phyloP scores from a whole-genome alignment of 1,140 invertebrate species.

The Carcinoscorpius rotundicauda region DNA sequence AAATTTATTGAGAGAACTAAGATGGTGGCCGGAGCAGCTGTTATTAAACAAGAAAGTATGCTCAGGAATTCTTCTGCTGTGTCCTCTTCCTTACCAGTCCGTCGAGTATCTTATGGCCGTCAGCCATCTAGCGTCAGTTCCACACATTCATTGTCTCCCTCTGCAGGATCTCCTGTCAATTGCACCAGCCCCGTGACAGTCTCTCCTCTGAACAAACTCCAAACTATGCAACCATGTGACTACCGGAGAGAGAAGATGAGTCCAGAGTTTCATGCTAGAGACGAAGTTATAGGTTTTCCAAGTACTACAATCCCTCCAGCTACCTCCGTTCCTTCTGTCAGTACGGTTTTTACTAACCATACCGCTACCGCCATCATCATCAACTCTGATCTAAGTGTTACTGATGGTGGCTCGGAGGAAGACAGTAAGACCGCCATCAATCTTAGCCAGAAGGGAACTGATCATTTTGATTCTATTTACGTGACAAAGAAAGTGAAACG shows the following conservation, averaged over 20 bases:
- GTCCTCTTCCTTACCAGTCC: background rate
- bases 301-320: constrained; percentile 32
- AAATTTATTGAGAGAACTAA: constrained; percentile 40
- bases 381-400: constrained; percentile 18
- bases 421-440: constrained; percentile 20
- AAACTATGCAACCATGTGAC: constrained; percentile 91
- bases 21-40: constrained; percentile 20
- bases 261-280: constrained; percentile 46
- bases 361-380: constrained; percentile 35
- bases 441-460: constrained; percentile 19
- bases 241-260: constrained; percentile 45
- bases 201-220: constrained; percentile 72
- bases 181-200: constrained; percentile 29
- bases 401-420: constrained; percentile 25
- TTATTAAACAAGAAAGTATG: constrained; percentile 27
- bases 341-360: constrained; percentile 29
- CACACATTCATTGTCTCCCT: constrained; percentile 18
- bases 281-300: constrained; percentile 33
- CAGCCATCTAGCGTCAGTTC: constrained; percentile 20
- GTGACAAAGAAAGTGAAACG: constrained; percentile 38
- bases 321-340: constrained; percentile 23
- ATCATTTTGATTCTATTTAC: constrained; percentile 23
- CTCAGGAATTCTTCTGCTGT: constrained; percentile 18
- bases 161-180: constrained; percentile 22
- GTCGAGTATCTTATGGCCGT: background rate